A percentile compares a stretch with the other conserved stretches of the same genome.
These are phyloP conservation scores for Brachionus calyciflorus DNA, from an alignment of 1,140 invertebrate species.

Conservation along the genomic window DNA sequence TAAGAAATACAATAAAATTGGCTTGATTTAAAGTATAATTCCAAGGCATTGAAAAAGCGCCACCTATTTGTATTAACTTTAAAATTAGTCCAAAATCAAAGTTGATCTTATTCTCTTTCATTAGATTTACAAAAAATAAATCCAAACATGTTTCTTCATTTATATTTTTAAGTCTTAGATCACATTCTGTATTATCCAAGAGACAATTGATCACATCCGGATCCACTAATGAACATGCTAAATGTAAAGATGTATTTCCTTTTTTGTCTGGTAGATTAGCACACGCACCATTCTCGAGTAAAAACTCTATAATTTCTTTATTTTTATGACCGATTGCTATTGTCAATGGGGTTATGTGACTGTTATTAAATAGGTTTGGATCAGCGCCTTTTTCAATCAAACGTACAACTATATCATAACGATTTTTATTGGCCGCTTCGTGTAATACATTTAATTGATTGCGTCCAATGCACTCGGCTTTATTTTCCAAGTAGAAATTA, in stretches of 20 bases:
- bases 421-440: conserved; percentile 44
- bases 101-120: not conserved
- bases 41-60: conserved; percentile 35
- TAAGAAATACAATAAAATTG: conserved; percentile 19
- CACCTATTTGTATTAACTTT: not conserved
- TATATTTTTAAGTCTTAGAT: conserved; percentile 6
- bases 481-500: conserved; percentile 25
- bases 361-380: conserved; percentile 23
- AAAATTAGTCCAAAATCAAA: not conserved
- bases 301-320: not conserved
- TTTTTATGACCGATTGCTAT: conserved; percentile 3
- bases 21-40: not conserved
- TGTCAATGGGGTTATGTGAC: conserved; percentile 21
- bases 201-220: not conserved
- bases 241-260: conserved; percentile 29
- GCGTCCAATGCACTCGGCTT: conserved; percentile 44
- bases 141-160: conserved; percentile 40
- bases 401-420: conserved; percentile 6
- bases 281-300: conserved; percentile 34
- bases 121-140: not conserved
- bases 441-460: conserved; percentile 37
- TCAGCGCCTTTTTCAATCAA: conserved; percentile 42
- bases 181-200: conserved; percentile 35
- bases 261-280: conserved; percentile 45
- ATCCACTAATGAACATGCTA: not conserved